These are phyloP conservation scores for Andrena marginata DNA, from an alignment of 2,888 invertebrate genomes.

Conservation along the genomic window DNA sequence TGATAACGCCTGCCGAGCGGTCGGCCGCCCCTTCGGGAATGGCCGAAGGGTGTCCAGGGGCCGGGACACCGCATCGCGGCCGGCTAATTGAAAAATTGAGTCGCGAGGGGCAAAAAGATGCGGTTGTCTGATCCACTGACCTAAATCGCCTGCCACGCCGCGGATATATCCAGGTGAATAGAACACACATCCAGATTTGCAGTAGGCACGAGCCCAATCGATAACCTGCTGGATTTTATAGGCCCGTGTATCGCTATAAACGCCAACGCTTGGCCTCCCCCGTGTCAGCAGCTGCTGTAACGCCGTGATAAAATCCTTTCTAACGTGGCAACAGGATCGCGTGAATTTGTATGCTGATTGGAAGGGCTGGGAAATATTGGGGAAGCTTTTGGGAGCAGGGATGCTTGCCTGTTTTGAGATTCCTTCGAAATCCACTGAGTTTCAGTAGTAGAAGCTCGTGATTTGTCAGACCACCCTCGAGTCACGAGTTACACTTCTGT, in stretches of 20 bases:
- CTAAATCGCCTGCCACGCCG: conserved; percentile 78
- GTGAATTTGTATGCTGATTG: background rate
- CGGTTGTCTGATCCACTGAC: conserved; percentile 82
- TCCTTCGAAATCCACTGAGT: background rate
- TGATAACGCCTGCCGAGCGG: conserved; percentile 20
- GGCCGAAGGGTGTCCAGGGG: conserved; percentile 49
- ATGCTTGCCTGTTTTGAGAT: background rate
- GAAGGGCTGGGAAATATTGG: background rate
- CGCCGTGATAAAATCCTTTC: conserved; percentile 38
- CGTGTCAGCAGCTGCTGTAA: background rate
- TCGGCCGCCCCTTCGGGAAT: conserved; percentile 27
- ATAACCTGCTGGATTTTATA: conserved; percentile 81
- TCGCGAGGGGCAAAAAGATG: conserved; percentile 68
- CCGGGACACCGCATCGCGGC: conserved; percentile 62
- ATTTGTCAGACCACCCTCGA: conserved; percentile 13
- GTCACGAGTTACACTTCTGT: too few species aligned
- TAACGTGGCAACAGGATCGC: conserved; percentile 18
- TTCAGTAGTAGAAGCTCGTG: conserved; percentile 29
- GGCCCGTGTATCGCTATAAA: conserved; percentile 64
- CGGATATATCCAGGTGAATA: conserved; percentile 78
- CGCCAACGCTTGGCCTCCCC: conserved; percentile 43
- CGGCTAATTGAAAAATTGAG: conserved; percentile 79
- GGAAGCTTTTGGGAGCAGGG: background rate
- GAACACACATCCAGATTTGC: conserved; percentile 80
- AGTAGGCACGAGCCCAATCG: conserved; percentile 81